These are phyloP conservation scores for Thalpophila matura DNA, from an alignment of 2,888 invertebrate species.

Conservation along the genomic window DNA sequence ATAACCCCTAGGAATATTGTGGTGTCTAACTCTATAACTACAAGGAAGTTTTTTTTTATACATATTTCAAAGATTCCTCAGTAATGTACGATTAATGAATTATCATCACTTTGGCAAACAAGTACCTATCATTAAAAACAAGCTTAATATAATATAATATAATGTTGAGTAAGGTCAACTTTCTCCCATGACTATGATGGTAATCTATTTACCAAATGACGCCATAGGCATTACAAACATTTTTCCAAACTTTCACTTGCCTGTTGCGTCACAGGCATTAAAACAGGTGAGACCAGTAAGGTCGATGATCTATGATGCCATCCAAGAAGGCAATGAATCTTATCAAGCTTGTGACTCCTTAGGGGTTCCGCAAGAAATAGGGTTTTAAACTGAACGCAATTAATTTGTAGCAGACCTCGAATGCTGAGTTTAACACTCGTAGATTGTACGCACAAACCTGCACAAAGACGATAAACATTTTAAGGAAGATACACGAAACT, in stretches of 20 bases:
- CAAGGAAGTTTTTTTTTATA: neutral
- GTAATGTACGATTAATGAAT: neutral
- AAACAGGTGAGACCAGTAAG: slow-evolving; percentile 36
- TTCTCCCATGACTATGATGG: slow-evolving; percentile 54
- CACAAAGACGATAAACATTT: neutral
- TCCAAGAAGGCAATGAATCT: slow-evolving; percentile 16
- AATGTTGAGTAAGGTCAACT: slow-evolving; percentile 58
- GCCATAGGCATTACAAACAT: slow-evolving; percentile 54
- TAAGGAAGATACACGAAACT: neutral
- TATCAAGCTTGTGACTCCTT: slow-evolving; percentile 1
- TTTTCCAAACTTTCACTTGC: slow-evolving; percentile 72
- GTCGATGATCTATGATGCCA: slow-evolving; percentile 53
- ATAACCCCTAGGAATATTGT: neutral
- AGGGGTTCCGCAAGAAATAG: slow-evolving; percentile 22
- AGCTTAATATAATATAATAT: slow-evolving; percentile 14
- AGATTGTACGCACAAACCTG: neutral
- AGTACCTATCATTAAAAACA: slow-evolving; percentile 16
- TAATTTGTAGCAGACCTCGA: neutral
- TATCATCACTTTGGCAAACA: neutral
- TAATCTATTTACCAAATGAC: slow-evolving; percentile 53
- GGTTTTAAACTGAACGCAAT: neutral
- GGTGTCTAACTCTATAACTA: neutral
- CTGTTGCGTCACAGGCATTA: slow-evolving; percentile 62
- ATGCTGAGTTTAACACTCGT: neutral
- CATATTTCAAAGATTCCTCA: neutral